Conservation (phyloP, 2,888 invertebrate species). For the Drosophila limbata region DNA sequence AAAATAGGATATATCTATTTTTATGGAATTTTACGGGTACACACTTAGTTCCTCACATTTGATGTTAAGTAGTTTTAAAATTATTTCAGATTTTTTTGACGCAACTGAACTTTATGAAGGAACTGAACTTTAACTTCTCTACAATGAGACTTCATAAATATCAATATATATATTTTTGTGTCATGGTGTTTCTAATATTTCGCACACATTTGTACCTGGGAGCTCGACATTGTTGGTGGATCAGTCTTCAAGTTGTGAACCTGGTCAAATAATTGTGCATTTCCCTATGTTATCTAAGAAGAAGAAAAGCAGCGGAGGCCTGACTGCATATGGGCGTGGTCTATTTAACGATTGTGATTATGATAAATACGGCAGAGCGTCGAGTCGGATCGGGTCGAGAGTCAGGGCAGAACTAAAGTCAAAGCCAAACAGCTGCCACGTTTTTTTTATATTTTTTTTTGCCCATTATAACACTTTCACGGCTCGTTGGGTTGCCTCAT, state of each 20-base stretch:
- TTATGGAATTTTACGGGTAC: too few relatives aligned
- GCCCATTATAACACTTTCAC: constrained; percentile 86
- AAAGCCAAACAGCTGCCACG: constrained; percentile 44
- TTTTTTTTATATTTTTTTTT: constrained; percentile 38
- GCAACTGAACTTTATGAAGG: too few relatives aligned
- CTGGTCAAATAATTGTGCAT: constrained; percentile 35
- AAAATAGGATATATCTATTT: too few relatives aligned
- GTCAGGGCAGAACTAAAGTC: constrained; percentile 53
- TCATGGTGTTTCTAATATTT: background rate
- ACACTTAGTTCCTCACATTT: too few relatives aligned
- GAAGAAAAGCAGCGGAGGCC: background rate
- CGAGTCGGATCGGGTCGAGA: constrained; percentile 4
- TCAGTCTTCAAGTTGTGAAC: background rate
- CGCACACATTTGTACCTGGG: background rate
- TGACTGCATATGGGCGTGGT: constrained; percentile 70
- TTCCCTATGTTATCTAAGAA: constrained; percentile 14
- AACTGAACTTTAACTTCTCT: too few relatives aligned
- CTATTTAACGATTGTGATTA: constrained; percentile 79
- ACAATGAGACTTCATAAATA: too few relatives aligned
- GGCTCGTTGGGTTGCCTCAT: constrained; percentile 81
- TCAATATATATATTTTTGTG: too few relatives aligned
- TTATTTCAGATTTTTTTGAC: too few relatives aligned
- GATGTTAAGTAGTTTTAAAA: too few relatives aligned
- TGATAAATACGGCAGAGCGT: constrained; percentile 54
- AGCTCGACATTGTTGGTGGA: background rate